phyloP scores from a whole-genome alignment of 2,113 vertebrate species.

The Columbina picui region DNA sequence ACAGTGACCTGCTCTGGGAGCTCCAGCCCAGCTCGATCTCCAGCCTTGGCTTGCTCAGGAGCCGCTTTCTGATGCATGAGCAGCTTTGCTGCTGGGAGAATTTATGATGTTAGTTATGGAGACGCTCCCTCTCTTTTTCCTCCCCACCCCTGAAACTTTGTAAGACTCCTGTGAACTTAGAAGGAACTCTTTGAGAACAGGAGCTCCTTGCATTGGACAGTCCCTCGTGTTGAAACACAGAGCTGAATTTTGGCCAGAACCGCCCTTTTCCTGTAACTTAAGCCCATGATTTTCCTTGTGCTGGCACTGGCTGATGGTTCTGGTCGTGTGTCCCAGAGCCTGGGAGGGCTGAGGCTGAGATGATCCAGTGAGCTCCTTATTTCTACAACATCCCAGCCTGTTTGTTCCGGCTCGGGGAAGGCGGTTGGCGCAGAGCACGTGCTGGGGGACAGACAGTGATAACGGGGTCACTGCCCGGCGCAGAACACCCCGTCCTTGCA shows the following conservation, averaged over 20 bases:
- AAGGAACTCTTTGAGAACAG: neutral
- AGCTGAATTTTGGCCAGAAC: slow-evolving; percentile 20
- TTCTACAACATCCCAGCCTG: neutral
- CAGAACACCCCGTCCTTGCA: neutral
- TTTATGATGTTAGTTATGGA: neutral
- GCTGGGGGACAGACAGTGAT: neutral
- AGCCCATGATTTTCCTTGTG: neutral
- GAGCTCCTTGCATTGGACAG: neutral
- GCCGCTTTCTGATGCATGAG: neutral
- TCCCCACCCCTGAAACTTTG: neutral
- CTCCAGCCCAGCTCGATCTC: neutral
- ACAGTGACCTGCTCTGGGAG: neutral
- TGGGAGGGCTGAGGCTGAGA: neutral
- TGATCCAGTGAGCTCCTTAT: neutral
- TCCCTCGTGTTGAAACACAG: neutral
- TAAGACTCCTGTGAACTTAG: neutral
- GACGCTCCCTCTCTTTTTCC: neutral
- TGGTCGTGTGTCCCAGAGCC: neutral
- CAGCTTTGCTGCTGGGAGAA: neutral
- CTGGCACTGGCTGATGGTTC: neutral
- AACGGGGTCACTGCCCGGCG: neutral
- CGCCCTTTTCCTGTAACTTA: neutral
- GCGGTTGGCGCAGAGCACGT: neutral
- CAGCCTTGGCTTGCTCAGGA: neutral
- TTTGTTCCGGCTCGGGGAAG: neutral